A percentile compares a stretch with the other conserved stretches of the same genome.
phyloP scores from a whole-genome alignment of 2,113 vertebrate genomes.

The Stegostoma tigrinum region DNA sequence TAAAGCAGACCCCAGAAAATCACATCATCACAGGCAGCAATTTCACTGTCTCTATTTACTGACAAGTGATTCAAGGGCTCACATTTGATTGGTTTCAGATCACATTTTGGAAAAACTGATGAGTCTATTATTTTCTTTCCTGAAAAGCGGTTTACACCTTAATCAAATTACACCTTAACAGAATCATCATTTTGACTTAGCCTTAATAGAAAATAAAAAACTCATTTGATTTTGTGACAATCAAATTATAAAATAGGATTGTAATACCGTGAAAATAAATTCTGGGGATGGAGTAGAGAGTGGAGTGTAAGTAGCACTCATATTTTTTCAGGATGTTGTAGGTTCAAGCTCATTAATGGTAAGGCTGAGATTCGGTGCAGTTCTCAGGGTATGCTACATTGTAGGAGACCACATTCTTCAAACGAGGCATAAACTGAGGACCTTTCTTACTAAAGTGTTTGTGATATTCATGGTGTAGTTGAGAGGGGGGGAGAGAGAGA shows the following conservation, averaged over 20 bases:
- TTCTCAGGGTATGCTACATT: neutral
- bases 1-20: neutral
- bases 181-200: neutral
- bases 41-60: neutral
- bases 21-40: neutral
- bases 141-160: neutral
- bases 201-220: neutral
- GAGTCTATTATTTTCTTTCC: neutral
- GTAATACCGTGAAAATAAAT: neutral
- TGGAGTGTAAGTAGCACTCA: neutral
- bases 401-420: neutral
- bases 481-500: neutral
- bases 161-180: neutral
- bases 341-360: neutral
- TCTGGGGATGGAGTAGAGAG: too few relatives aligned
- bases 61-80: neutral
- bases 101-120: neutral
- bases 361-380: neutral
- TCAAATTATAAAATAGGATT: neutral
- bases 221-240: neutral
- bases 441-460: neutral
- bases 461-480: neutral
- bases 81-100: neutral
- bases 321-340: neutral
- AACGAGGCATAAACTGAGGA: neutral